Evolutionary conservation across 2,888 invertebrate genomes (phyloP).

Genomic region (Nomada flava): DNA sequence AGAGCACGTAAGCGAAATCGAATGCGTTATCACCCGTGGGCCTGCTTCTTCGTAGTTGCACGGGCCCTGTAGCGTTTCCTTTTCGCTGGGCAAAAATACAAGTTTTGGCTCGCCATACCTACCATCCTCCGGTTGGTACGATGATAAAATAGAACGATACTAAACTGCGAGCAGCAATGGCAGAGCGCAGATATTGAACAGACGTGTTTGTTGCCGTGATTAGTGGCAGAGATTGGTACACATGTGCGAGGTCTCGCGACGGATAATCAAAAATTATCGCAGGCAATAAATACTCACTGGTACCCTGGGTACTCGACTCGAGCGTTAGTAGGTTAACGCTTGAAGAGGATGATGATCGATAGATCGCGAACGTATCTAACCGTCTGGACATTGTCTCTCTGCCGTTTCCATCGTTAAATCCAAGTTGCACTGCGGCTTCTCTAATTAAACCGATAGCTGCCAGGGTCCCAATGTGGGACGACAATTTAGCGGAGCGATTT

Average conservation of each 20-base stretch:
- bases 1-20: conserved; percentile 22
- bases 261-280: conserved; percentile 53
- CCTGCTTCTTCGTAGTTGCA: no score
- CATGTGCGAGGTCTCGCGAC: conserved; percentile 37
- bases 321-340: not conserved
- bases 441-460: not conserved
- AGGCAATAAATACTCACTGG: conserved; percentile 39
- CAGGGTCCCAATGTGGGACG: not conserved
- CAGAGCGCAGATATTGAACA: not conserved
- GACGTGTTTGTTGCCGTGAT: not conserved
- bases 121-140: no score
- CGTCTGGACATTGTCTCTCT: not conserved
- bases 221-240: not conserved
- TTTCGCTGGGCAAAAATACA: no score
- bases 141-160: not conserved
- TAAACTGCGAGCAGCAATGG: not conserved
- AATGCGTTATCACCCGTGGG: not conserved
- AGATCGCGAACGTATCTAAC: not conserved
- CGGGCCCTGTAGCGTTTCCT: no score
- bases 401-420: not conserved
- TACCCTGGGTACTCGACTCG: not conserved
- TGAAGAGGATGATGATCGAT: conserved; percentile 9
- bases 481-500: not conserved
- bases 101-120: no score
- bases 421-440: not conserved